phyloP scores from a whole-genome alignment of 1,140 invertebrate genomes.

The Brachionus angularis region DNA sequence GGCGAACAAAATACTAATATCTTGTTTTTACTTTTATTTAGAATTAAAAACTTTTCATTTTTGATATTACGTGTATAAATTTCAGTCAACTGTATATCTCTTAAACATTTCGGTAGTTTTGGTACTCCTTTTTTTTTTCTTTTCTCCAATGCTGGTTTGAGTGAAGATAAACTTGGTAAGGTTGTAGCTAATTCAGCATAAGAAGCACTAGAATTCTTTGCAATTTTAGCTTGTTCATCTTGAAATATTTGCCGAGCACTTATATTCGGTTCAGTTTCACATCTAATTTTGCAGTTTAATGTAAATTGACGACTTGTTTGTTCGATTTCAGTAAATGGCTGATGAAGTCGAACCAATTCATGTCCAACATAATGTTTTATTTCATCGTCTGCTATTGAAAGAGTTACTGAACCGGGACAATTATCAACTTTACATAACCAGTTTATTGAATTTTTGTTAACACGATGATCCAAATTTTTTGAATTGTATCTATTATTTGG shows the following conservation, averaged over 20 bases:
- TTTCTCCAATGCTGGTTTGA: neutral
- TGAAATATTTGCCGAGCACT: neutral
- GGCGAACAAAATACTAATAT: neutral
- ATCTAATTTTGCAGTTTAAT: neutral
- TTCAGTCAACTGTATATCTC: neutral
- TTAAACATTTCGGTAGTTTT: neutral
- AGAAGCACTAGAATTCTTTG: neutral
- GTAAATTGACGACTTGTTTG: neutral
- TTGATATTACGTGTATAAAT: neutral
- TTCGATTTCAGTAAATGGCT: neutral
- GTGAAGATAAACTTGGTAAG: neutral
- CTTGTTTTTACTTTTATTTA: neutral
- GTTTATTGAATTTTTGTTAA: neutral
- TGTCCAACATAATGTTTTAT: neutral
- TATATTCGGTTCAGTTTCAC: neutral
- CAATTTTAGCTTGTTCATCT: neutral
- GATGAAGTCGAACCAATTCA: neutral
- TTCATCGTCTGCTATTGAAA: neutral
- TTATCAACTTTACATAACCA: neutral
- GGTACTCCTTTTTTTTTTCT: neutral
- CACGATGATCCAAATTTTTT: too few species aligned
- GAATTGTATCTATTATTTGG: too few species aligned
- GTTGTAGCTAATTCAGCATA: neutral
- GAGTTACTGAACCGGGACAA: neutral
- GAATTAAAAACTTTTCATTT: neutral